These are phyloP conservation scores for Drosophila melanogaster DNA, from an alignment of 1,140 invertebrate genomes.

Conservation along the genomic window Release_6_plus_ISO1_MT NT_033777.3:7916001-7916500, in stretches of 20 bases:
- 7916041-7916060: conserved; percentile 2
- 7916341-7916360: neutral
- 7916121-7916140: neutral
- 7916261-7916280: neutral
- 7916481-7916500: no score
- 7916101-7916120: neutral
- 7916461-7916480: no score
- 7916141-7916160: neutral
- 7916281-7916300: neutral
- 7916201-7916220: neutral
- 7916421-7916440: no score
- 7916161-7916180: neutral
- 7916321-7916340: neutral
- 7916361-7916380: neutral
- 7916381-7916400: no score
- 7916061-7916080: conserved; percentile 10
- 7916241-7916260: neutral
- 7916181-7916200: neutral
- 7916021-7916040: neutral
- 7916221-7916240: neutral
- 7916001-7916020: neutral
- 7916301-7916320: neutral
- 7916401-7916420: no score
- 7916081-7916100: conserved; percentile 10
- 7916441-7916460: no score